These are phyloP conservation scores for Scyliorhinus canicula DNA, from an alignment of 2,797 vertebrate species.

Conservation along the genomic window DNA sequence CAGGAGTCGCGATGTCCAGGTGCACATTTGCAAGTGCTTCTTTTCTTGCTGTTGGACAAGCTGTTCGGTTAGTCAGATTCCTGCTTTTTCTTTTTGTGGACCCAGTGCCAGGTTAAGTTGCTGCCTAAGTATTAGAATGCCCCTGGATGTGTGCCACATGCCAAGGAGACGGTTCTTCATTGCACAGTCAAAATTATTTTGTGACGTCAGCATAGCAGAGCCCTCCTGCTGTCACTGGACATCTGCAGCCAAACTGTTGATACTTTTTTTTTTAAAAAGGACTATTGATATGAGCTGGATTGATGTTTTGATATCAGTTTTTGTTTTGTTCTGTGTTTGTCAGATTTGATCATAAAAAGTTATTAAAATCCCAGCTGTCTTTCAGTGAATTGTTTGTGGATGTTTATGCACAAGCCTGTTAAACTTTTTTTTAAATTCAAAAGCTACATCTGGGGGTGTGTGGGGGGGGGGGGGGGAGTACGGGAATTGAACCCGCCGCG, in stretches of 20 bases:
- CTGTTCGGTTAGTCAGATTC: neutral
- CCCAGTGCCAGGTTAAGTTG: neutral
- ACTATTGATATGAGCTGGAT: constrained; percentile 18
- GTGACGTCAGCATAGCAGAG: neutral
- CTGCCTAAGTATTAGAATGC: neutral
- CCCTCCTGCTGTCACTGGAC: neutral
- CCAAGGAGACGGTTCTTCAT: neutral
- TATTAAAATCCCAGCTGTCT: constrained; percentile 1
- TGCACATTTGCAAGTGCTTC: neutral
- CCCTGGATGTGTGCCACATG: neutral
- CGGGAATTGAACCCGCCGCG: too few relatives aligned
- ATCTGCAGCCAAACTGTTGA: neutral
- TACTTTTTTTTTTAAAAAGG: neutral
- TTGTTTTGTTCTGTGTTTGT: constrained; percentile 24
- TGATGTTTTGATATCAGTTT: constrained; percentile 20
- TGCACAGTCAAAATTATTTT: neutral
- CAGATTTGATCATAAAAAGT: constrained; percentile 26
- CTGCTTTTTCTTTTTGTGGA: neutral
- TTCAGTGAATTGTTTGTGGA: neutral
- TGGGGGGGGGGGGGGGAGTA: too few relatives aligned
- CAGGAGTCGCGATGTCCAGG: neutral
- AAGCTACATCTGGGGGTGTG: too few relatives aligned
- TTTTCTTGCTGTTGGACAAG: constrained; percentile 13
- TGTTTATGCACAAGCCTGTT: neutral
- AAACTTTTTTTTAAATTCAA: neutral